phyloP scores from a whole-genome alignment of 2,797 vertebrate genomes.

The Myoxocephalus aenaeus region DNA sequence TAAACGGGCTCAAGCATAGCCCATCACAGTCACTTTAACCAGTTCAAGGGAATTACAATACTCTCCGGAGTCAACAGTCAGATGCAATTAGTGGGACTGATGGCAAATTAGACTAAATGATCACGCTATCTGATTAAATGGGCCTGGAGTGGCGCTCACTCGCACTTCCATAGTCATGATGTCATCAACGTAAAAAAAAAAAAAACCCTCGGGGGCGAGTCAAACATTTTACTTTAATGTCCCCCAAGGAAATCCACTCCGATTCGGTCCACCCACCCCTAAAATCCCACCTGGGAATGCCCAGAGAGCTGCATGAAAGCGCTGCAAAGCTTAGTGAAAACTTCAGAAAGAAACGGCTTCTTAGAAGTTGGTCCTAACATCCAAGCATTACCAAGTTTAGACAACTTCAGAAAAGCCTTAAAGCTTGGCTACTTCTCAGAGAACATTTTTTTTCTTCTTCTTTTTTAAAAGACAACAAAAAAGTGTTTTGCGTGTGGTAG shows the following conservation, averaged over 20 bases:
- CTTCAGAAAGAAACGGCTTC: slow-evolving; percentile 55
- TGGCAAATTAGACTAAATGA: slow-evolving; percentile 83
- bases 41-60: slow-evolving; percentile 79
- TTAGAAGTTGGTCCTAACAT: slow-evolving; percentile 61
- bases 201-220: slow-evolving; percentile 56
- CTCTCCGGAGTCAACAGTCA: slow-evolving; percentile 79
- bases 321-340: slow-evolving; percentile 45
- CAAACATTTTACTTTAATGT: slow-evolving; percentile 71
- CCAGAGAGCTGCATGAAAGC: slow-evolving; percentile 58
- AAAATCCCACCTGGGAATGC: slow-evolving; percentile 72
- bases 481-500: neutral
- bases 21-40: slow-evolving; percentile 81
- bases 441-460: neutral
- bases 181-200: slow-evolving; percentile 52
- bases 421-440: slow-evolving; percentile 47
- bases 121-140: slow-evolving; percentile 81
- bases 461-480: slow-evolving; percentile 34
- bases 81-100: slow-evolving; percentile 83
- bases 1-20: slow-evolving; percentile 71
- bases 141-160: slow-evolving; percentile 60
- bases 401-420: slow-evolving; percentile 53
- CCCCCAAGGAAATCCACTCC: slow-evolving; percentile 66
- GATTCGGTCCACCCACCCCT: slow-evolving; percentile 69
- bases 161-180: slow-evolving; percentile 59
- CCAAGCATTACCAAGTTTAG: slow-evolving; percentile 45